Evolutionary conservation across 2,797 vertebrate genomes (phyloP), one percentile per base, ranked within the genome.

Genomic region (Caiman crocodilus): DNA sequence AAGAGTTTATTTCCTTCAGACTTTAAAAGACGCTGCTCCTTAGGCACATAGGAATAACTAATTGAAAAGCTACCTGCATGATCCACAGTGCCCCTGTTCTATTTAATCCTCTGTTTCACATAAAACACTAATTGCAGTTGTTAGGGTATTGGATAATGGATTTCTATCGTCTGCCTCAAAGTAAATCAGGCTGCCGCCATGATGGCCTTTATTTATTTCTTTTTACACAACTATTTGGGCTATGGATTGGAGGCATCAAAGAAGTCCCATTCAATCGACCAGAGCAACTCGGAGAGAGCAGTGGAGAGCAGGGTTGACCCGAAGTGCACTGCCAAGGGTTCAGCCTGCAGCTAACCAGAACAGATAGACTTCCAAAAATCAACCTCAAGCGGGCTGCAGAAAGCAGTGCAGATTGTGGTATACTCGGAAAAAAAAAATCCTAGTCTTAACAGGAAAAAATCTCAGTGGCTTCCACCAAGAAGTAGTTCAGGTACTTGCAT

Each of bases 1-100:
- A 80, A 32, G 77, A 71, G 80, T 67, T 13, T 88, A 91, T 93
- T 79, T 61, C 25, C 59, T 65, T 58, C 74, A 50, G 60, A 79
- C 83, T 94, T 91, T 85, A 79, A 89, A 79, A 92, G 50, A 83
- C 85, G 12, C 76, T 25, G 35, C 26, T 55, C 42, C 9, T 50
- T 23, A 32, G 89, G 63, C 61, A 28, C 61, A 28, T 63, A 25
- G 12, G 61, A 63, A 63, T 28, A 14, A 25, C 26, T 63, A 63
- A 26, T 26, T 28, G 61, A 3, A 63, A 50, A 50, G 42, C 42
- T 50, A 50, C 42, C 42, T 50, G 23, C 61, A 63, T 63, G 23
- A 28, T 63, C 61, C 14, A 26, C 23, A 63, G 23, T 26, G 61
- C 26, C 26, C 23, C 60, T 26, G 26, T 61, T 61, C 60, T 61